Percentiles rank a stretch among this genome's conserved stretches.
phyloP scores from a whole-genome alignment of 2,888 invertebrate genomes.

The Yponomeuta evonymella region DNA sequence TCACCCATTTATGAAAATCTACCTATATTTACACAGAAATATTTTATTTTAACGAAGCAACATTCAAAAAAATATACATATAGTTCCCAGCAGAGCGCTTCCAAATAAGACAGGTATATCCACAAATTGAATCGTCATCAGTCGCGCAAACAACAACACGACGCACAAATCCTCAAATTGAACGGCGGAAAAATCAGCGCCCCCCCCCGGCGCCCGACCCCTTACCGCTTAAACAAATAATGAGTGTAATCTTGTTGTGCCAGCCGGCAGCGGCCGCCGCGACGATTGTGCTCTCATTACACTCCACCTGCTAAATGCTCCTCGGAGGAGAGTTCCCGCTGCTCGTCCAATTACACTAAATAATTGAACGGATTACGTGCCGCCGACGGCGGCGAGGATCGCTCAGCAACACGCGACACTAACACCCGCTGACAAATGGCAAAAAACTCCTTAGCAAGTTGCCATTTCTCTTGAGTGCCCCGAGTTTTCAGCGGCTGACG shows the following conservation, averaged over 20 bases:
- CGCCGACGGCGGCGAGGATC: not conserved
- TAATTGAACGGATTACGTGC: conserved; percentile 1
- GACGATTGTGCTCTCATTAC: conserved; percentile 5
- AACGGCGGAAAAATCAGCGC: conserved; percentile 7
- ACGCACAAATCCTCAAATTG: conserved; percentile 11
- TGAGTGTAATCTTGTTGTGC: conserved; percentile 13
- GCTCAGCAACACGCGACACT: not conserved
- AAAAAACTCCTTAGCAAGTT: not conserved
- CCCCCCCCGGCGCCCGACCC: not conserved
- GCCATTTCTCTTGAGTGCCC: not conserved
- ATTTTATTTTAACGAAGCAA: not conserved
- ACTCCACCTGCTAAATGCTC: conserved; percentile 1
- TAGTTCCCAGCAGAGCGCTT: not conserved
- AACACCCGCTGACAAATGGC: conserved; percentile 2
- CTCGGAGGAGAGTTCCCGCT: not conserved
- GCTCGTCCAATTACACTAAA: conserved; percentile 1
- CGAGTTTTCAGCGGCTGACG: not conserved
- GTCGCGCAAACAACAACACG: not conserved
- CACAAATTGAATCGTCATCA: not conserved
- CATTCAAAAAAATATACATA: not conserved
- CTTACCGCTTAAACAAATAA: conserved; percentile 10
- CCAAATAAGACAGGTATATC: not conserved
- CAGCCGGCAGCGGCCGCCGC: not conserved
- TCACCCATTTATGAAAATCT: not conserved
- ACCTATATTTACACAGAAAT: not conserved